Percentiles rank a stretch among this genome's conserved stretches.
Conservation (phyloP, 2,113 vertebrate genomes). For the Romanogobio albipinnatus region DNA sequence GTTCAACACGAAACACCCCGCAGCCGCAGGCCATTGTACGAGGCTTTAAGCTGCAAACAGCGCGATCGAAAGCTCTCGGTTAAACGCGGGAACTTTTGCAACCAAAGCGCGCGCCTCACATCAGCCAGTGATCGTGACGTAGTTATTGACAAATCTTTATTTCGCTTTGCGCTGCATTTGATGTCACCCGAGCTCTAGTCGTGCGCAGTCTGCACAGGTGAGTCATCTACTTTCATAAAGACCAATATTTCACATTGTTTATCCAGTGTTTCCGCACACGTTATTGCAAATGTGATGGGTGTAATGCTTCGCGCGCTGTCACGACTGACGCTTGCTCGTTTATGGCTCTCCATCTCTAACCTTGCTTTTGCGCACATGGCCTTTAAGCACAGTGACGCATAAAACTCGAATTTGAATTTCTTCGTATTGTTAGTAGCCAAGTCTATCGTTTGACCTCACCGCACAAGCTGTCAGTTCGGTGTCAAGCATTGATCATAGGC, state of each 20-base stretch:
- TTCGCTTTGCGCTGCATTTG: conserved; percentile 38
- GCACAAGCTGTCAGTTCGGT: neutral
- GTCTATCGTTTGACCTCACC: neutral
- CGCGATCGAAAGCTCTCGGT: neutral
- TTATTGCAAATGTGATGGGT: neutral
- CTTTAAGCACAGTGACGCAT: conserved; percentile 34
- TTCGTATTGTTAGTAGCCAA: neutral
- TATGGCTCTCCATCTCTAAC: conserved; percentile 36
- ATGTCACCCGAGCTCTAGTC: conserved; percentile 11
- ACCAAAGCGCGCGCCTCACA: conserved; percentile 20
- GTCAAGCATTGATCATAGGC: neutral
- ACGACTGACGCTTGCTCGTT: conserved; percentile 35
- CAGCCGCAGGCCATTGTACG: neutral
- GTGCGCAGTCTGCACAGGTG: conserved; percentile 48
- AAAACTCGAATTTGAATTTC: neutral
- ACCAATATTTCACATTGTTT: neutral
- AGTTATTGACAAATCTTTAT: conserved; percentile 24
- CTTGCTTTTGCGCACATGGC: conserved; percentile 42
- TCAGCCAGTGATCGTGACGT: conserved; percentile 37
- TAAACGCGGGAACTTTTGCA: conserved; percentile 28
- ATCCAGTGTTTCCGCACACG: neutral
- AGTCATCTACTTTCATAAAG: conserved; percentile 30
- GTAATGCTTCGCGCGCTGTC: conserved; percentile 18
- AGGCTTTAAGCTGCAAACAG: neutral
- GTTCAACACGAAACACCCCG: conserved; percentile 5